Evolutionary conservation across 2,113 vertebrate genomes (phyloP).

Genomic region (Eira barbara): DNA sequence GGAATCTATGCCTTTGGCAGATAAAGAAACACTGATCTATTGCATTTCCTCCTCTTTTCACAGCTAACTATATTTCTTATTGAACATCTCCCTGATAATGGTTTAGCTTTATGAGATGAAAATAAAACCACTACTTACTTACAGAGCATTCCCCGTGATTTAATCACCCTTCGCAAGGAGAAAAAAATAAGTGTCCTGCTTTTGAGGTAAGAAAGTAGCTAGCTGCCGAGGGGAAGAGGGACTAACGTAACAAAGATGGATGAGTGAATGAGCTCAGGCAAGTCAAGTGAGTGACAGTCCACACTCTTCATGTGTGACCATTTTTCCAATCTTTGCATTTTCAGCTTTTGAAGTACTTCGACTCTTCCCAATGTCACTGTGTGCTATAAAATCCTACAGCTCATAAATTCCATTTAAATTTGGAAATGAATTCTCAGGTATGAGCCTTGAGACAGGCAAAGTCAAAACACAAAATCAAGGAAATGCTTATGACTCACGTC

Average conservation of each 20-base stretch:
- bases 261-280: not conserved
- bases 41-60: not conserved
- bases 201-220: not conserved
- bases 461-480: slow-evolving; percentile 23
- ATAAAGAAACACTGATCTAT: not conserved
- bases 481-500: fast-evolving
- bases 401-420: not conserved
- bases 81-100: not conserved
- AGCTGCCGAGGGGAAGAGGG: not conserved
- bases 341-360: not conserved
- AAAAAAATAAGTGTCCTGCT: not conserved
- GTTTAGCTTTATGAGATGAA: not conserved
- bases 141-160: not conserved
- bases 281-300: not conserved
- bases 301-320: not conserved
- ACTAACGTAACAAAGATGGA: not conserved
- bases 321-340: not conserved
- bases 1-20: not conserved
- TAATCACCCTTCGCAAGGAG: not conserved
- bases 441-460: not conserved
- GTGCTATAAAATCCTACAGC: not conserved
- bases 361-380: not conserved
- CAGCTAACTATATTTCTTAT: not conserved
- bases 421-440: not conserved
- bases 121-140: not conserved